Percentiles rank a stretch among this genome's conserved stretches.
Evolutionary conservation across 2,888 invertebrate genomes (phyloP).

Genomic region (Erebia aethiops): DNA sequence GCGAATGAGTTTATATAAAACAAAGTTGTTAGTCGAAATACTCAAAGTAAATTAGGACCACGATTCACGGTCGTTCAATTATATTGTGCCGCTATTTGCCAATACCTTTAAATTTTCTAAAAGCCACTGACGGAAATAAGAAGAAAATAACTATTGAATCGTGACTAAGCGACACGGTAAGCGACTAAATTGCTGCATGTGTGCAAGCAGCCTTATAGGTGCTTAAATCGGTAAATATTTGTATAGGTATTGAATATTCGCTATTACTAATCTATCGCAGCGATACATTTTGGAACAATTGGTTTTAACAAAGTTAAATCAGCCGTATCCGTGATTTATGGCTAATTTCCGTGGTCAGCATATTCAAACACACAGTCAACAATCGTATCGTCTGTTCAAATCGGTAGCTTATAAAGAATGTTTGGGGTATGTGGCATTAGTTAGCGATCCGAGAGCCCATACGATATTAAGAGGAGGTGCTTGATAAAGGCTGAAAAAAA

Average conservation of each 20-base stretch:
- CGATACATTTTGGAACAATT: slow-evolving; percentile 17
- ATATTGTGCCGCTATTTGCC: too few species aligned
- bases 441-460: slow-evolving; percentile 11
- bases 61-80: too few species aligned
- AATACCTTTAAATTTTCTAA: too few species aligned
- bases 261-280: background rate
- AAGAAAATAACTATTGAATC: too few species aligned
- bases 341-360: slow-evolving; percentile 18
- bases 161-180: background rate
- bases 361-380: slow-evolving; percentile 4
- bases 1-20: too few species aligned
- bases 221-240: background rate
- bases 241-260: slow-evolving; percentile 1
- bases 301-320: slow-evolving; percentile 12
- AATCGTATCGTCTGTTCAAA: slow-evolving; percentile 31
- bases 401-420: slow-evolving; percentile 29
- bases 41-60: too few species aligned
- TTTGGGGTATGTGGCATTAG: slow-evolving; percentile 25
- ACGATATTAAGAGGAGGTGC: background rate
- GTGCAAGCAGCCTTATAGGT: background rate
- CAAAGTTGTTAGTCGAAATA: too few species aligned
- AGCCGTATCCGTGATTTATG: background rate
- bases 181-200: background rate
- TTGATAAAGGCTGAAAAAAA: background rate
- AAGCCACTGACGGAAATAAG: too few species aligned